Evolutionary conservation across 2,113 vertebrate genomes (phyloP).

Genomic region (Hiodon tergisus): DNA sequence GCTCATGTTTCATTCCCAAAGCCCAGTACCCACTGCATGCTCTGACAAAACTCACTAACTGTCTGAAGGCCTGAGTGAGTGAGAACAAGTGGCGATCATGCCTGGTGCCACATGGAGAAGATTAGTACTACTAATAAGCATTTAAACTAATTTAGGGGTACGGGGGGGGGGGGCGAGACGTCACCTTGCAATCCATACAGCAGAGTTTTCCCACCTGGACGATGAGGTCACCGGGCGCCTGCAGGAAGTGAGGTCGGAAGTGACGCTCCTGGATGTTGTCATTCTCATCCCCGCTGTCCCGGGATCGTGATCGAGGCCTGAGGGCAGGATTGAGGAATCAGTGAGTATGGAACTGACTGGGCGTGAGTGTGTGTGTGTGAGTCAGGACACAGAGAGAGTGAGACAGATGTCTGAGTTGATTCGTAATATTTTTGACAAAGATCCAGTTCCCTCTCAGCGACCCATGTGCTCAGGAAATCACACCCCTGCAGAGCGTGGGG

Average conservation of each 20-base stretch:
- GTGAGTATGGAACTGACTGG: not conserved
- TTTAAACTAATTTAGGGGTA: too few species aligned
- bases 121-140: too few species aligned
- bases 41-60: too few species aligned
- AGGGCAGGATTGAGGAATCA: slow-evolving; percentile 1
- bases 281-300: slow-evolving; percentile 92
- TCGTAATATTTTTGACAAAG: too few species aligned
- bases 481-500: not conserved
- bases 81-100: too few species aligned
- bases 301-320: slow-evolving; percentile 89
- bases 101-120: too few species aligned
- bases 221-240: slow-evolving; percentile 92
- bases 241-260: slow-evolving; percentile 97
- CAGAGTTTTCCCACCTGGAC: slow-evolving; percentile 93
- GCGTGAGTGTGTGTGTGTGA: slow-evolving; percentile 1
- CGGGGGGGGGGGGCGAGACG: not conserved
- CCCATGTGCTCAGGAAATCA: not conserved
- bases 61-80: too few species aligned
- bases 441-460: too few species aligned
- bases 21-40: too few species aligned
- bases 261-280: slow-evolving; percentile 96
- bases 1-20: too few species aligned
- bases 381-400: not conserved
- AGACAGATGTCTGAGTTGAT: not conserved
- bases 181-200: slow-evolving; percentile 97